These are phyloP conservation scores for Prunella himalayana DNA, from an alignment of 2,113 vertebrate species.

Conservation along the genomic window DNA sequence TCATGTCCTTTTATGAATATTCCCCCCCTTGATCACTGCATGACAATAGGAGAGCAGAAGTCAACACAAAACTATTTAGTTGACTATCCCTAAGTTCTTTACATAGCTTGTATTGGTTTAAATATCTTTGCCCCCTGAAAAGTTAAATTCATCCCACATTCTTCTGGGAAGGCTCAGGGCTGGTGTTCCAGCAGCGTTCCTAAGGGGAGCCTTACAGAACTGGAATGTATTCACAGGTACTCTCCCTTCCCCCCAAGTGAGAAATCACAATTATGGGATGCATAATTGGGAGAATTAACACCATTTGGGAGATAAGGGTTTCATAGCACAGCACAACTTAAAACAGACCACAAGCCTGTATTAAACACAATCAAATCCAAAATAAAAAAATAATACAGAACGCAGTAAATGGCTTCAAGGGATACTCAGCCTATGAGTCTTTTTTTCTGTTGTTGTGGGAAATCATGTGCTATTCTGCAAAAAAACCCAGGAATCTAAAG, in stretches of 20 bases:
- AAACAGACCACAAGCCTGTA: slow-evolving; percentile 14
- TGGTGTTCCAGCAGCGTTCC: neutral
- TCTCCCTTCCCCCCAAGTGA: neutral
- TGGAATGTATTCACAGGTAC: neutral
- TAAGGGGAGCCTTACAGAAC: neutral
- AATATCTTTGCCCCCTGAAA: slow-evolving; percentile 44
- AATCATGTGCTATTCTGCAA: neutral
- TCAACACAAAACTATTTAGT: slow-evolving; percentile 41
- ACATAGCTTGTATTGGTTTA: slow-evolving; percentile 36
- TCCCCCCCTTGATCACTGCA: neutral
- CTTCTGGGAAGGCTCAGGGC: neutral
- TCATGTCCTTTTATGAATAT: neutral
- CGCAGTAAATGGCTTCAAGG: neutral
- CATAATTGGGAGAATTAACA: neutral
- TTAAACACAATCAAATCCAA: neutral
- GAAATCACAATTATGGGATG: neutral
- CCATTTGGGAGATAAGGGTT: neutral
- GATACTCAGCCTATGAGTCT: neutral
- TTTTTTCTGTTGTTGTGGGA: neutral
- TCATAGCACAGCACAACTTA: neutral
- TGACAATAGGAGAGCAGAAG: slow-evolving; percentile 3
- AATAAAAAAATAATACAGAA: neutral
- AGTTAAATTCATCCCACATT: slow-evolving; percentile 22
- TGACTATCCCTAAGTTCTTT: neutral
- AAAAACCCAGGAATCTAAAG: neutral